These are phyloP conservation scores for Rhincodon typus DNA, from an alignment of 2,797 vertebrate species.

Conservation along the genomic window DNA sequence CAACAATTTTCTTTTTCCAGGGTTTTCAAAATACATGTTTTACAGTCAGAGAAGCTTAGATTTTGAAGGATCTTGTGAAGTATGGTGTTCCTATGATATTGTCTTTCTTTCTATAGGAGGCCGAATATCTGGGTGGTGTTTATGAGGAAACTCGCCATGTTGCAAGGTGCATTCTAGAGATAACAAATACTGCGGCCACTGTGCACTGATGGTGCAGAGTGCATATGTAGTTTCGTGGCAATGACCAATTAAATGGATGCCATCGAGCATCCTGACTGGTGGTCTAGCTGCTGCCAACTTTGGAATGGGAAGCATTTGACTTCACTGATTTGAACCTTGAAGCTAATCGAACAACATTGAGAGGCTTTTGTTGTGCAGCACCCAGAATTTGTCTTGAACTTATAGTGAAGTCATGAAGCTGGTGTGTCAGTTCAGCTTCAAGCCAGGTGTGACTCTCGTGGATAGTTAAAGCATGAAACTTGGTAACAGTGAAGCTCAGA, in stretches of 20 bases:
- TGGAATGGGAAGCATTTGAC: neutral
- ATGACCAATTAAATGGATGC: neutral
- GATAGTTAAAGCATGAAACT: neutral
- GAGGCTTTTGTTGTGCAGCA: neutral
- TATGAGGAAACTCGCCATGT: neutral
- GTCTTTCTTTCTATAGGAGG: neutral
- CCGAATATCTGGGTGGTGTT: neutral
- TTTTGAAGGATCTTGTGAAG: neutral
- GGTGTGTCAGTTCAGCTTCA: neutral
- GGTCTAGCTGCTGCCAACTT: neutral
- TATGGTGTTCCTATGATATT: neutral
- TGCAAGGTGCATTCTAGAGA: neutral
- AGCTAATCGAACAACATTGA: too few species aligned
- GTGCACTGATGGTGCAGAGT: neutral
- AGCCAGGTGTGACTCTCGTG: neutral
- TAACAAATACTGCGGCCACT: neutral
- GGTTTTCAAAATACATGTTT: neutral
- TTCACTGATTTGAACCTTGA: neutral
- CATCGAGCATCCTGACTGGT: neutral
- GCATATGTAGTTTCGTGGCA: neutral
- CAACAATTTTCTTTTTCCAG: too few species aligned
- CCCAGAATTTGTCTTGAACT: neutral
- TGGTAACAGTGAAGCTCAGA: neutral
- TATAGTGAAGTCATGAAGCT: neutral
- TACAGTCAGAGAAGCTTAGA: neutral